Evolutionary conservation across 2,888 invertebrate genomes (phyloP).

Genomic region (Caenorhabditis sp.): DNA sequence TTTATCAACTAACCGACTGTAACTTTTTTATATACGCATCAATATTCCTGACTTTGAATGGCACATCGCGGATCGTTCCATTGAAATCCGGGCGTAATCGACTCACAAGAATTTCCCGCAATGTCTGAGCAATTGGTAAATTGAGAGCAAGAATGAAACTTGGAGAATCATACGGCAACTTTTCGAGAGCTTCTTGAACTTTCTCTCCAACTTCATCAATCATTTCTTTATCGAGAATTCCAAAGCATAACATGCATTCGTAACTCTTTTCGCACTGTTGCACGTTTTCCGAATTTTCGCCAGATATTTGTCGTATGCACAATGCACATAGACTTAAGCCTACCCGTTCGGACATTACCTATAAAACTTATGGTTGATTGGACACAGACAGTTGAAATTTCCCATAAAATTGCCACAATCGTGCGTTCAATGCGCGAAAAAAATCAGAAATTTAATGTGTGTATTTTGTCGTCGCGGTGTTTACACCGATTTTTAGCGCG

Average conservation of each 20-base stretch:
- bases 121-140: slow-evolving; percentile 60
- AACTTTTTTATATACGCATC: slow-evolving; percentile 51
- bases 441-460: neutral
- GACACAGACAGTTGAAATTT: too few species aligned
- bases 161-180: slow-evolving; percentile 59
- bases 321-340: slow-evolving; percentile 24
- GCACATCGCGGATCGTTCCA: slow-evolving; percentile 52
- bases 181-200: slow-evolving; percentile 47
- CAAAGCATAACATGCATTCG: slow-evolving; percentile 54
- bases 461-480: slow-evolving; percentile 2
- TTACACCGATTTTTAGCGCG: neutral
- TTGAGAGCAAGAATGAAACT: slow-evolving; percentile 66
- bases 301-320: slow-evolving; percentile 47
- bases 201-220: slow-evolving; percentile 32
- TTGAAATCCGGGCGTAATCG: slow-evolving; percentile 48
- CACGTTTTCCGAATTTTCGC: slow-evolving; percentile 34
- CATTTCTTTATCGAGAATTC: slow-evolving; percentile 50
- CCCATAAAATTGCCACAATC: too few species aligned
- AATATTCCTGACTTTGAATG: slow-evolving; percentile 56
- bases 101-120: slow-evolving; percentile 46
- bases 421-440: neutral
- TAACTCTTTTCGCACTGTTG: slow-evolving; percentile 18
- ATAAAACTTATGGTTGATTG: neutral
- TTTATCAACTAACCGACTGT: slow-evolving; percentile 13
- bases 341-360: neutral